A percentile compares a stretch with the other conserved stretches of the same genome.
Evolutionary conservation across 2,113 vertebrate species (phyloP).

Genomic region (Isichthys henryi): DNA sequence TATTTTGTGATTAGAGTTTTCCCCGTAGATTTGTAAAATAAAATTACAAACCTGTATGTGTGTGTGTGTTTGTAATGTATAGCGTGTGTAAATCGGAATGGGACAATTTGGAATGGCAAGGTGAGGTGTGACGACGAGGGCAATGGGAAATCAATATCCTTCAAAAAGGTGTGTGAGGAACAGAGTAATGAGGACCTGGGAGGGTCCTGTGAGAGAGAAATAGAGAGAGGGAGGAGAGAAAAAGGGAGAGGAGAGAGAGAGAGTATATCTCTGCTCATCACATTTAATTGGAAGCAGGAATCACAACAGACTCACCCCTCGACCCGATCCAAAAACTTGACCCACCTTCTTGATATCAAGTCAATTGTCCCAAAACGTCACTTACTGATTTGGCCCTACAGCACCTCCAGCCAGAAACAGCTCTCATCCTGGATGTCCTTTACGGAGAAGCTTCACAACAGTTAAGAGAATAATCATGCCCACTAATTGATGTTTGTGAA

Average conservation of each 20-base stretch:
- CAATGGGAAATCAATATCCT: slow-evolving; percentile 54
- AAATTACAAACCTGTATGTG: background rate
- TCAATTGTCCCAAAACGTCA: slow-evolving; percentile 1
- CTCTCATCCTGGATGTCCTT: background rate
- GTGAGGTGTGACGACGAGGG: slow-evolving; percentile 29
- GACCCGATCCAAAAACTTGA: slow-evolving; percentile 13
- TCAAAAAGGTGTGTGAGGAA: slow-evolving; percentile 42
- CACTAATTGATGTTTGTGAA: background rate
- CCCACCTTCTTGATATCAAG: slow-evolving; percentile 13
- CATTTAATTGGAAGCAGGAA: slow-evolving; percentile 18
- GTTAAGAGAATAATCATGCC: background rate
- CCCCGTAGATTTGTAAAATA: too few species aligned
- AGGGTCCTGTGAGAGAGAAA: slow-evolving; percentile 22
- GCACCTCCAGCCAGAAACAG: background rate
- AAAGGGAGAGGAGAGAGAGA: background rate
- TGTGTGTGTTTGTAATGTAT: background rate
- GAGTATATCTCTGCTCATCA: background rate
- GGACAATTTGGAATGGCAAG: slow-evolving; percentile 42
- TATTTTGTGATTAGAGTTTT: too few species aligned
- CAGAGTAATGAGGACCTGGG: slow-evolving; percentile 42
- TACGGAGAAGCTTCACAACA: background rate
- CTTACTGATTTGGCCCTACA: background rate
- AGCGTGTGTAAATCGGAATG: slow-evolving; percentile 49
- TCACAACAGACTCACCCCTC: background rate
- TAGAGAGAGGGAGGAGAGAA: background rate